Percentiles rank a stretch among this genome's conserved stretches.
phyloP scores from a whole-genome alignment of 92 coral and sea anemone species.

The Porites rus region DNA sequence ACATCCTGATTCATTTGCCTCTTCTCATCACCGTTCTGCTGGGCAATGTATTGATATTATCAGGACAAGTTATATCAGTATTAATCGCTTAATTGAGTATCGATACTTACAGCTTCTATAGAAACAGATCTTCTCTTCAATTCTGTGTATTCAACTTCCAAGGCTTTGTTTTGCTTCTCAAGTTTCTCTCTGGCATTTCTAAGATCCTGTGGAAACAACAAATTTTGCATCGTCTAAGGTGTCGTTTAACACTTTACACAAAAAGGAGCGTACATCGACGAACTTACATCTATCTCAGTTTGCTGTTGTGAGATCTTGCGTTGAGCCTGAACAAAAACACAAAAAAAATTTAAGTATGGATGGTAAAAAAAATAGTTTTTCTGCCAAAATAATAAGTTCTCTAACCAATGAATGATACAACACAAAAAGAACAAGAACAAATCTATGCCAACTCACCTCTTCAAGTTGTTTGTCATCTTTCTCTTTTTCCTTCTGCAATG shows the following conservation, averaged over 20 bases:
- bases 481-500: conserved; percentile 76
- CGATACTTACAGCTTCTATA: conserved; percentile 59
- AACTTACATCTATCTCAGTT: conserved; percentile 62
- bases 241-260: not conserved
- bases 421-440: not conserved
- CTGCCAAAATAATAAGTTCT: not conserved
- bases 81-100: not conserved
- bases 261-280: not conserved
- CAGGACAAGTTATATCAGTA: too few species aligned
- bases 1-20: too few species aligned
- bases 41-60: too few species aligned
- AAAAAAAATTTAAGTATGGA: too few species aligned
- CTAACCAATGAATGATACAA: not conserved
- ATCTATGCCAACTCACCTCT: conserved; percentile 36
- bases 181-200: conserved; percentile 31
- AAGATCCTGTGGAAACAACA: conserved; percentile 17
- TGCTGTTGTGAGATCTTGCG: conserved; percentile 43
- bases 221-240: not conserved
- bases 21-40: too few species aligned
- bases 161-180: conserved; percentile 56
- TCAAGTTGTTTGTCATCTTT: conserved; percentile 52
- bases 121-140: conserved; percentile 57
- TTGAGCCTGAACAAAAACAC: conserved; percentile 16
- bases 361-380: too few species aligned
- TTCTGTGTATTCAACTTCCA: conserved; percentile 55